Evolutionary conservation across 2,113 vertebrate species (phyloP), one percentile per base, ranked within the genome.

Genomic region (Labrus mixtus): DNA sequence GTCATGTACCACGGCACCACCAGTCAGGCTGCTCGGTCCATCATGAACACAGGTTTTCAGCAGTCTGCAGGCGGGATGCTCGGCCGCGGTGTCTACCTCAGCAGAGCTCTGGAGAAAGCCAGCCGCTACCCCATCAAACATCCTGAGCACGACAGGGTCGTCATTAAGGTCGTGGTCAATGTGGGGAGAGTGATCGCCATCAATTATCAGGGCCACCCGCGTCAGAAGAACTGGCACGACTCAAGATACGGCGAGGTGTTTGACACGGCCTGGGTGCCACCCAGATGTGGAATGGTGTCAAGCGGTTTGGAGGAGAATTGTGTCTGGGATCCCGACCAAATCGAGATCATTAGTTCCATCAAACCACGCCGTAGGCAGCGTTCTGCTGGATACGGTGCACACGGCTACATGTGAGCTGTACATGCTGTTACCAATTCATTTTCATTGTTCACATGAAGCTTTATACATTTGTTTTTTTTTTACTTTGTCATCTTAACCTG

Each of bases 1-100:
- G 3, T 85, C 39, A 95, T 95, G 93, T 95, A 93, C 73, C 93
- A 95, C 9, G 94, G 94, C 19, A 95, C 94, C 63, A 82, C 59
- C 25, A 53, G 4, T 1, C 0, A 0, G 0, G 23, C 0, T 0
- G 89, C 86, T 16, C 0, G 6, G 0, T 0, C 1, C 8, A 94
- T 95, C 62, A 0, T 0, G 10, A 0, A 0, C 0, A 0, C 0
- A 0, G 91, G 93, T 0, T 94, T 95, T 41, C 0, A 0, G 0
- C 70, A 0, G 10, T 94, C 94, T 2, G 0, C 0, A 0, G 11
- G 0, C 0, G 93, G 94, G 56, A 93, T 93, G 90, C 90, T 95
- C 0, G 93, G 92, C 17, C 75, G 0, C 0, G 92, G 94, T 0
- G 82, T 95, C 5, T 95, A 95, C 45, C 83, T 93, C 43, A 94